These are phyloP conservation scores for Thunnus maccoyii DNA, from an alignment of 2,113 vertebrate genomes.

Conservation along the genomic window DNA sequence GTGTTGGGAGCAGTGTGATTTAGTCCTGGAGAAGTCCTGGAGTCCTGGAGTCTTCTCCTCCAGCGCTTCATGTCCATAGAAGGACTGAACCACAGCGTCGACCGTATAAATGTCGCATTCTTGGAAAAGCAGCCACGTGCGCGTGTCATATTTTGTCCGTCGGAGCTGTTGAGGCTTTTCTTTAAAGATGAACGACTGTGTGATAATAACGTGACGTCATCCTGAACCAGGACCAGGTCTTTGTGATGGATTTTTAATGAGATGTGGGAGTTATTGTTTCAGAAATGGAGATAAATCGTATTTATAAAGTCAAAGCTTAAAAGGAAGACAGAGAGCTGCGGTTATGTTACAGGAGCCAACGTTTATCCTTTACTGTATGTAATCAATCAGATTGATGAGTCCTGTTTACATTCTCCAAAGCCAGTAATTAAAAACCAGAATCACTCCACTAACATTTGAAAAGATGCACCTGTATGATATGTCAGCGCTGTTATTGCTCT, in stretches of 20 bases:
- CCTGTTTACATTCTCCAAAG: too few relatives aligned
- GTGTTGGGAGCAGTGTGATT: background rate
- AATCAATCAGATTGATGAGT: background rate
- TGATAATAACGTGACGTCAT: slow-evolving; percentile 23
- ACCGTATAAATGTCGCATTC: slow-evolving; percentile 41
- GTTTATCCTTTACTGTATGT: background rate
- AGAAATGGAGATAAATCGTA: slow-evolving; percentile 17
- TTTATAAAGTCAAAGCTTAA: slow-evolving; percentile 1
- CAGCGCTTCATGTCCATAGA: slow-evolving; percentile 41
- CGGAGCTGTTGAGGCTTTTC: background rate
- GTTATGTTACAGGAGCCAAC: background rate
- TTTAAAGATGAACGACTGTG: slow-evolving; percentile 44
- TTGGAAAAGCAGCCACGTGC: slow-evolving; percentile 60
- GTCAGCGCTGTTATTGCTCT: too few relatives aligned
- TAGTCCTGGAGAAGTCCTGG: too few relatives aligned
- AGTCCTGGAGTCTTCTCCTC: background rate
- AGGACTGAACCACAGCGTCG: slow-evolving; percentile 16
- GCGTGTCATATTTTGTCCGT: slow-evolving; percentile 50
- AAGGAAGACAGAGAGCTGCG: background rate
- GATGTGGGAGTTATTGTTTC: slow-evolving; percentile 1
- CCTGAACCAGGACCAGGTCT: background rate
- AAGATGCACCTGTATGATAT: too few relatives aligned
- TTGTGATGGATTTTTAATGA: slow-evolving; percentile 5
- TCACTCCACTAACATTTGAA: too few relatives aligned
- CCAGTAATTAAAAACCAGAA: too few relatives aligned